phyloP scores from a whole-genome alignment of 2,797 vertebrate genomes.

The Limnodromus scolopaceus region DNA sequence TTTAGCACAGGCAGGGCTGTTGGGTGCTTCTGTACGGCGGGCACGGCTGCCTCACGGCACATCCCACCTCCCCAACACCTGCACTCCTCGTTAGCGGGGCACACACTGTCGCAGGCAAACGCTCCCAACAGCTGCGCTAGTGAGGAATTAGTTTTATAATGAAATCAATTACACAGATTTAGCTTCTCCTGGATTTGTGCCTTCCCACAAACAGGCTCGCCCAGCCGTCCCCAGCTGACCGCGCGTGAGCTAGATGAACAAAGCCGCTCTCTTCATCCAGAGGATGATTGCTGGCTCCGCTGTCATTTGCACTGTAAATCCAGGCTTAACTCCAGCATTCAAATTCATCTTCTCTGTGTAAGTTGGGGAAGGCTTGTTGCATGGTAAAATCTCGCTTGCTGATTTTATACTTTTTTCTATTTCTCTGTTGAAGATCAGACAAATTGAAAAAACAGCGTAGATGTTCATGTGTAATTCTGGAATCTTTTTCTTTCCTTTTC shows the following conservation, averaged over 20 bases:
- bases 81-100: not conserved
- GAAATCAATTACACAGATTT: not conserved
- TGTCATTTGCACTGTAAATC: not conserved
- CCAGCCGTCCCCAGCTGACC: not conserved
- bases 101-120: not conserved
- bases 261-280: not conserved
- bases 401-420: not conserved
- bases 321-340: not conserved
- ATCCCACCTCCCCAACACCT: not conserved
- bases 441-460: not conserved
- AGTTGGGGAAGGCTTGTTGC: not conserved
- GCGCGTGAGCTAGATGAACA: fast-evolving
- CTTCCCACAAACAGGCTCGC: not conserved
- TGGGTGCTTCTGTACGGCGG: fast-evolving
- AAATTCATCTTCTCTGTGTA: not conserved
- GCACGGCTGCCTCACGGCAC: fast-evolving
- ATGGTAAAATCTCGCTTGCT: not conserved
- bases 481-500: not conserved
- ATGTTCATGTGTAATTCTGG: not conserved
- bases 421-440: not conserved
- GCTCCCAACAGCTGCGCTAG: not conserved
- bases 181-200: not conserved
- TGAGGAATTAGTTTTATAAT: not conserved
- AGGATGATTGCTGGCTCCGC: not conserved
- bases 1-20: not conserved